phyloP scores from a whole-genome alignment of 2,797 vertebrate genomes.

The Lepidocolaptes lacrymiger region DNA sequence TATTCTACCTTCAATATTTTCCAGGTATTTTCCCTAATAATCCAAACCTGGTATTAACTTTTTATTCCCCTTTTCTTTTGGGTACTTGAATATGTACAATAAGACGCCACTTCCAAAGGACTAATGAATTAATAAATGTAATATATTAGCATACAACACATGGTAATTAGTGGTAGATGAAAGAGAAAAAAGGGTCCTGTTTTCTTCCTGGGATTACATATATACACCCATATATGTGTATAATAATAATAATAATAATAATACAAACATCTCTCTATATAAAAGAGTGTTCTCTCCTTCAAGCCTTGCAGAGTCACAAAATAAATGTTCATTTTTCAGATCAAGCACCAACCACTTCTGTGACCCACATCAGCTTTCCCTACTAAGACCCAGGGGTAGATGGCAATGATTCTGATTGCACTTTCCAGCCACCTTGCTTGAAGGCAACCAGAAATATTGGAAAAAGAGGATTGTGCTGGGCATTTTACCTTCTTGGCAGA shows the following conservation, averaged over 20 bases:
- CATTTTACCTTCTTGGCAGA: neutral
- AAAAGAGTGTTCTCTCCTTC: no score
- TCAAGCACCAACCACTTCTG: neutral
- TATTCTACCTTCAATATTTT: neutral
- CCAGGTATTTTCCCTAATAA: neutral
- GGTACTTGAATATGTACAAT: neutral
- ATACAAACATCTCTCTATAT: neutral
- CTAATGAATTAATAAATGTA: neutral
- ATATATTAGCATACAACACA: neutral
- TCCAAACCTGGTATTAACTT: neutral
- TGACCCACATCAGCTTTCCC: constrained; percentile 29
- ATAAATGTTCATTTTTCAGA: neutral
- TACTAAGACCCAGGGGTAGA: constrained; percentile 6
- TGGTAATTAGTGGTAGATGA: neutral
- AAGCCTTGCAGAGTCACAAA: neutral
- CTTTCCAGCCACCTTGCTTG: constrained; percentile 48
- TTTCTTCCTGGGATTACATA: neutral
- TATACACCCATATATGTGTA: no score
- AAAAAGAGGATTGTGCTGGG: constrained; percentile 46
- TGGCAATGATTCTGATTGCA: constrained; percentile 28
- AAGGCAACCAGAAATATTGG: constrained; percentile 58
- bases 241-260: no score
- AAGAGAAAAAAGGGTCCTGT: neutral
- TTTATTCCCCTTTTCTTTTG: neutral
- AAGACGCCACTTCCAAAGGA: neutral